Base-by-base conservation (phyloP, 2,113 vertebrate genomes). In the Festucalex cinctus region DNA sequence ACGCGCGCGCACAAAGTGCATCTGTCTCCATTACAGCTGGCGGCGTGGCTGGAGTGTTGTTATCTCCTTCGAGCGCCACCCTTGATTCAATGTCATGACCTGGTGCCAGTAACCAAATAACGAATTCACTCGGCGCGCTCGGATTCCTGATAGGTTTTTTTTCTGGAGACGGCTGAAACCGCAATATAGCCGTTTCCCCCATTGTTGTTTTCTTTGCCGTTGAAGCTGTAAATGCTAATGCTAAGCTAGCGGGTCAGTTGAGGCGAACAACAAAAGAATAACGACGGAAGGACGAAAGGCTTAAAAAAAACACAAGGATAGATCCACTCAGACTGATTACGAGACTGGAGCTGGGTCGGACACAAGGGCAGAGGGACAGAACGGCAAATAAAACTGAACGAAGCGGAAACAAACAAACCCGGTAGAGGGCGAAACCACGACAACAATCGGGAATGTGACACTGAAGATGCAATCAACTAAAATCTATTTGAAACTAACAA, bases 21-120 rank as follows among this genome's bases (percentile, higher is more conserved):
- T 86, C 83, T 81, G 79, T 86, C 73, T 76, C 77, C 80, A 79
- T 85, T 74, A 80, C 71, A 80, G 65, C 68, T 35, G 26, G 64
- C 57, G 37, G 51, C 20, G 46, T n/a, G 32, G 64, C 76, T 68
- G 63, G 67, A 80, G 69, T 69, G 79, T 71, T 48, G 64, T 75
- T 74, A 75, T 83, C 79, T 74, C 66, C 76, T 64, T 53, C 51
- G 56, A 65, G 71, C 75, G 57, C 69, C 73, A 74, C 51, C 74
- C 68, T 35, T 26, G 73, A 79, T 65, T 85, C 83, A 84, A 74
- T 71, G 83, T 82, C 83, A 58, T 2, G 71, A 86, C 84, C 85
- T 75, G 51, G 66, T 43, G 73, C 69, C 64, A 36, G 53, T 37
- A 20, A 64, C 74, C 67, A 75, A 69, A 76, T 81, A 79, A 85